Base-by-base conservation (phyloP, 30 jellyfish, hydroid and myxozoan species). In the Morbakka virulenta region DNA sequence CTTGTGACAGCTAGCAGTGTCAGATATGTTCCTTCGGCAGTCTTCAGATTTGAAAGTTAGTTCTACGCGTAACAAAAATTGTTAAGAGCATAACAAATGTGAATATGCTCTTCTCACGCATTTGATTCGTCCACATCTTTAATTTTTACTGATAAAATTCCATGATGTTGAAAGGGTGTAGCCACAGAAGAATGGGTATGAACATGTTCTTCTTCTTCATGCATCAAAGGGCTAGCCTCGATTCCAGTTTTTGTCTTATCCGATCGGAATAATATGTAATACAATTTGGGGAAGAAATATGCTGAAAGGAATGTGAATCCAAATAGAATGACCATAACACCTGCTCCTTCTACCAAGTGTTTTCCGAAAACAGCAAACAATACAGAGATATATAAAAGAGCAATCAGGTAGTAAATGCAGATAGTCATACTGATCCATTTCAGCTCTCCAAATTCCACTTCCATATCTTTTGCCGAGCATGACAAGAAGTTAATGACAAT, bases 231-330 rank as follows among this genome's bases (percentile, higher is more conserved):
- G 29, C 66, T 47, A 1, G 88, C 87, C 32, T 76, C 95, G 0
- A 79, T 80, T 1, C 88, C 88, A 26, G 66, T 35, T 21, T 61
- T 80, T n/a, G 63, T 67, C 33, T 77, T 77, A 0, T 83, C 82
- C 13, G 92, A 35, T 50, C 86, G 94, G 71, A 50, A 92, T 32
- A 84, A 78, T 29, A 92, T 77, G 68, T 61, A 69, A 34, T 82
- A 82, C 47, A 92, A 32, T 41, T 92, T 92, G 3, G 98, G 98
- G 13, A 35, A 65, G 67, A 92, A 87, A 64, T 68, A 92, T 50
- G 75, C 34, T 26, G 70, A 28, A 57, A 72, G 76, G 86, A 85
- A 85, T 22, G 66, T 36, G 74, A 81, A 67, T 17, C 95, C 96
- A 28, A 85, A 62, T 28, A 86, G 65, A 67, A 84, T 49, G 69